Evolutionary conservation across 1,140 invertebrate species (phyloP).

Genomic region (Eumaeus atala): DNA sequence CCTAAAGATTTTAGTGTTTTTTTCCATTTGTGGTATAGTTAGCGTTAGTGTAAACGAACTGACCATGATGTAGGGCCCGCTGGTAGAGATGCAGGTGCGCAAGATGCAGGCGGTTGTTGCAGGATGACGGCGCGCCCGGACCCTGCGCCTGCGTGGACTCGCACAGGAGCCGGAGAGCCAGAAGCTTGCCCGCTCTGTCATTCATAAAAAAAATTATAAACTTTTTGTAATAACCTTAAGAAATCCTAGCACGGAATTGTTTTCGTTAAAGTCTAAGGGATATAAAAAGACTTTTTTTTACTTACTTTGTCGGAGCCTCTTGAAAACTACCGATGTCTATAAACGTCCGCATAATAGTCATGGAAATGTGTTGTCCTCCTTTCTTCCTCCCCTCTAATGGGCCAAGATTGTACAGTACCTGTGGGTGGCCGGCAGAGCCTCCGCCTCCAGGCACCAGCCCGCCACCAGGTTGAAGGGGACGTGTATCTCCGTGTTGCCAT

Average conservation of each 20-base stretch:
- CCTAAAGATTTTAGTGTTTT: no score
- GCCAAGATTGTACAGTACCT: conserved; percentile 30
- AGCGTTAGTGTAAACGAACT: conserved; percentile 10
- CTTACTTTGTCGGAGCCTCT: no score
- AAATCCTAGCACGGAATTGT: no score
- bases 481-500: conserved; percentile 69
- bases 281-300: no score
- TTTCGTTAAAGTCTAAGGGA: no score
- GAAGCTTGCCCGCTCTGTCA: conserved; percentile 82
- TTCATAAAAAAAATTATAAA: background rate
- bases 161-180: conserved; percentile 87
- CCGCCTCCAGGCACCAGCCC: conserved; percentile 91
- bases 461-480: conserved; percentile 87
- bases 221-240: no score
- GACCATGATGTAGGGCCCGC: conserved; percentile 87
- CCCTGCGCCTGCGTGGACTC: conserved; percentile 77
- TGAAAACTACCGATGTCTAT: no score
- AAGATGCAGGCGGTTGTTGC: conserved; percentile 63
- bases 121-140: conserved; percentile 60
- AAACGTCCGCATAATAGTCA: no score
- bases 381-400: no score
- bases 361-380: no score
- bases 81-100: conserved; percentile 92
- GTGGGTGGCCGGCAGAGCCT: conserved; percentile 79
- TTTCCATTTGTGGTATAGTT: no score